Evolutionary conservation across 2,888 invertebrate genomes (phyloP), one percentile per base, ranked within the genome.

Genomic region (Chaetoderma sp.): DNA sequence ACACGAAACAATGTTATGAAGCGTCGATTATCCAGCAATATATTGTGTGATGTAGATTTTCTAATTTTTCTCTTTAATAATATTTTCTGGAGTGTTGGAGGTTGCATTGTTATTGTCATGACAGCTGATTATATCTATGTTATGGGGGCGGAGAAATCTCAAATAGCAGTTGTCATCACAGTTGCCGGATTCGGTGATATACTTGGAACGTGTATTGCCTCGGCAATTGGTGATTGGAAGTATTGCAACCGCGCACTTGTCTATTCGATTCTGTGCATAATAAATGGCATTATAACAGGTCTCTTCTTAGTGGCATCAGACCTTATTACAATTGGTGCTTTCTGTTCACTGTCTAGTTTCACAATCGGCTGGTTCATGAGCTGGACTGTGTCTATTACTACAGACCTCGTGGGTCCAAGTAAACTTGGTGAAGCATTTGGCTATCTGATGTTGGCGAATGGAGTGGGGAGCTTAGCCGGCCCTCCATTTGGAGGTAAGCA

Each of bases 371-470:
- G 78, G 18, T 72, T 79, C 25, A 67, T 82, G 16, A 80, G 80
- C 8, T 68, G 81, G 1, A 67, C 81, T 25, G 77, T 80, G 4
- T 75, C 79, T 16, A 75, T 82, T 2, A 75, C 78, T 1, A 69
- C 74, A 13, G 82, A 82, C 55, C 67, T 82, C 4, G 63, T 81
- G 27, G 79, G 79, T 1, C 64, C 70, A 2, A 66, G 75, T 55
- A 73, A 72, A n/a, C 67, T 81, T 6, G 74, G 78, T 4, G 73
- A 77, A 64, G 82, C 77, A 4, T 71, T 79, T 49, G 80, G 82
- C 4, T 81, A 79, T 61, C 69, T 82, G 2, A 78, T 82, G 78
- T 56, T 81, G 44, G 70, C 78, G 42, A 81, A 81, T 76, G 82
- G 82, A 5, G 58, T 81, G 27, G 82, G 82, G 23, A 66, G 72